Evolutionary conservation across 2,113 vertebrate genomes (phyloP).

Genomic region (Cebidichthys violaceus): DNA sequence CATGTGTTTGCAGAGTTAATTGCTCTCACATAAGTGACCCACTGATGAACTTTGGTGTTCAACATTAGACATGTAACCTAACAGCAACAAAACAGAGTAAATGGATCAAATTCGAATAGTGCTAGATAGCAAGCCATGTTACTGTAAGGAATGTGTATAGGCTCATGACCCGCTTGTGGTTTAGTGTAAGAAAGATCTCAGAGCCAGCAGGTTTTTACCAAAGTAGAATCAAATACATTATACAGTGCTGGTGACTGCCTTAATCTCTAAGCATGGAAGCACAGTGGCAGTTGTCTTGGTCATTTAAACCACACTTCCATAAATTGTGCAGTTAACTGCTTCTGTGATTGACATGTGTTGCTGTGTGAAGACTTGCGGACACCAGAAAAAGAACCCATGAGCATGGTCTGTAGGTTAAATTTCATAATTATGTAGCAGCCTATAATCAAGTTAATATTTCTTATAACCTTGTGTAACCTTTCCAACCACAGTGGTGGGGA

Average conservation of each 20-base stretch:
- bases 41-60: slow-evolving; percentile 32
- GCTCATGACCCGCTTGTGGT: neutral
- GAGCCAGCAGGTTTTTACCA: slow-evolving; percentile 1
- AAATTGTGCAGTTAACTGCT: neutral
- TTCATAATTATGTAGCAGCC: neutral
- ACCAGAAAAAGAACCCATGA: neutral
- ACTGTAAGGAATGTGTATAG: neutral
- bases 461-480: neutral
- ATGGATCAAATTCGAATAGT: neutral
- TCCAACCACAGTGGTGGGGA: neutral
- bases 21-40: slow-evolving; percentile 27
- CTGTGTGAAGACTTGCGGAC: neutral
- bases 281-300: neutral
- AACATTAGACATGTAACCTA: slow-evolving; percentile 21
- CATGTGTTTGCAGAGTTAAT: slow-evolving; percentile 52
- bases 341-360: neutral
- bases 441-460: neutral
- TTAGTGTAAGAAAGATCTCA: neutral
- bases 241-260: neutral
- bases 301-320: neutral
- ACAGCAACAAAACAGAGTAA: neutral
- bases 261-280: neutral
- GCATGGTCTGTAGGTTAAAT: neutral
- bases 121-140: neutral
- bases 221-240: neutral